Evolutionary conservation across 2,888 invertebrate species (phyloP), one percentile per base, ranked within the genome.

Genomic region (Rhopalosiphum nymphaeae): DNA sequence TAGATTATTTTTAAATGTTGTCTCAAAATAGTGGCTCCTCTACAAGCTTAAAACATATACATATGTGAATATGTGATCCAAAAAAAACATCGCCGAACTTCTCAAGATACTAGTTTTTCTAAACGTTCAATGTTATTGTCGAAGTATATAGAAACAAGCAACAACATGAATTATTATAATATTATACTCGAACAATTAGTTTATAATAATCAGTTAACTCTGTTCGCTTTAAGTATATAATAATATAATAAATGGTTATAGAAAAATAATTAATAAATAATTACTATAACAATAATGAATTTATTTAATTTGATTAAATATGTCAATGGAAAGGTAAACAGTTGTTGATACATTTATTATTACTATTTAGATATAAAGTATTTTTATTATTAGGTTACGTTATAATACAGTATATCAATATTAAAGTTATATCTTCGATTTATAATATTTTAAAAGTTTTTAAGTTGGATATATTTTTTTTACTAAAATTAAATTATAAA

Each of bases 1-100:
- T 53, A 42, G 78, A 90, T 93, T 89, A 85, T 90, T 89, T 93
- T 89, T 89, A 89, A 93, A 85, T 89, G 36, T 46, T 9, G 78
- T 89, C 88, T 44, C 44, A 42, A 84, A 93, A 84, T 91, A 91
- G 85, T 56, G 49, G 86, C 46, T 78, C 56, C 78, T 84, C 90
- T 16, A 42, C 61, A 42, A 29, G 78, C 9, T n/a, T 53, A 78
- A 53, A 29, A 87, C 49, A 67, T n/a, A 91, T 26, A 25, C 85
- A 36, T 46, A 88, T 29, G 42, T 78, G 36, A 67, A n/a, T 56
- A 84, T 44, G 42, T 11, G 42, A 88, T 36, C 25, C 36, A 36
- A 78, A 61, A 88, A 61, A 84, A 85, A 88, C 49, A 42, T 42
- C 25, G 56, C 44, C 36, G 53, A 89, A 44, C 53, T 89, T 89